Base-by-base conservation (phyloP, 2,113 vertebrate species). In the Osmerus eperlanus region DNA sequence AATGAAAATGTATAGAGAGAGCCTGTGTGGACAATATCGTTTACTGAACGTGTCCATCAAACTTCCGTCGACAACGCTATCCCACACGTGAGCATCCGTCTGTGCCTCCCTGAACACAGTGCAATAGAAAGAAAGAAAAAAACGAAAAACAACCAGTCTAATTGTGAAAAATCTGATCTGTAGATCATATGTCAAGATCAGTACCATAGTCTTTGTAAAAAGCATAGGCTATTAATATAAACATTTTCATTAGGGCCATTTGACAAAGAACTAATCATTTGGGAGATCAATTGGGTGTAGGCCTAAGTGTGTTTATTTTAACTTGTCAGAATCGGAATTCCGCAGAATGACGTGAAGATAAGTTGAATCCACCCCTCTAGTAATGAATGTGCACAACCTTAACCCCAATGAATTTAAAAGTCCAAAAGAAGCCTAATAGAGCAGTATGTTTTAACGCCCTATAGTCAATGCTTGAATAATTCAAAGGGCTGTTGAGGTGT, bases 401-500 rank as follows among this genome's bases (percentile, higher is more conserved):
- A 56, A 56, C 55, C 15, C 55, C 78, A 74, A 65, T 79, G 58
- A 72, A 80, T 83, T 69, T 18, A 16, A 73, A 68, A 64, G 65
- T 71, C 74, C 54, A 77, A 81, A 74, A 84, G 75, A 75, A 78
- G 81, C 69, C 80, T 81, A 83, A 75, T 59, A 36, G 70, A 79
- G 67, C 51, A 12, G 47, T 59, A 52, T 71, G 54, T 61, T 59
- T 61, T 36, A 65, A 69, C 60, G 41, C 56, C 63, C 4, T 0
- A 3, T 65, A 23, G 0, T 7, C 54, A 74, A 77, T 84, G 84
- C 76, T 47, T 74, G 81, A 89, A 78, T 58, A 36, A 55, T 73
- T 80, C 79, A 79, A 80, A 75, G 75, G 75, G 62, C 69, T 89
- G 86, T 83, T 88, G 85, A 91, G 87, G 85, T 85, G 85, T 86